Percentiles rank a stretch among this genome's conserved stretches.
These are phyloP conservation scores for Orientallactaga sibirica DNA, from an alignment of 2,797 vertebrate species.

Conservation along the genomic window DNA sequence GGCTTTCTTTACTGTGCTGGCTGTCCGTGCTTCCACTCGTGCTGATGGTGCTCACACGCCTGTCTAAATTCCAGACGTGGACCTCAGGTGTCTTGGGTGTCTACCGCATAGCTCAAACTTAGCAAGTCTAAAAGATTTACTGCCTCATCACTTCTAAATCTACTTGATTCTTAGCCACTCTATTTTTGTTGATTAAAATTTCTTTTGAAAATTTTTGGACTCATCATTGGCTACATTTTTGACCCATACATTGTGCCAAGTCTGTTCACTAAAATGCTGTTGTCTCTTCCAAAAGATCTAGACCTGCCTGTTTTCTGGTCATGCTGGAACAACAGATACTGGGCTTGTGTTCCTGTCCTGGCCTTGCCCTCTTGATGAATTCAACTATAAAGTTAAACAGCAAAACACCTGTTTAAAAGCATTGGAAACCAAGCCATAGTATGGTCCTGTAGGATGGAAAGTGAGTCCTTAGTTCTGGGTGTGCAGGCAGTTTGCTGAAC, in stretches of 20 bases:
- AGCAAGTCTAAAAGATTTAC: background rate
- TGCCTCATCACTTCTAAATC: background rate
- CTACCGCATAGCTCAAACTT: background rate
- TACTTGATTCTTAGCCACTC: background rate
- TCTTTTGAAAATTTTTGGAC: background rate
- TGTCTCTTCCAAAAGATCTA: background rate
- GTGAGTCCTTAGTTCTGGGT: background rate
- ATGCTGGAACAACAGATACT: background rate
- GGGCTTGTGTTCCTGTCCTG: background rate
- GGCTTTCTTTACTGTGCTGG: background rate
- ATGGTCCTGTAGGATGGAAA: background rate
- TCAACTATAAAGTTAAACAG: background rate
- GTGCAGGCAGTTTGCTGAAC: background rate
- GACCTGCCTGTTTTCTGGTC: background rate
- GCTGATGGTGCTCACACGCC: background rate
- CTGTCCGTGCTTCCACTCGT: background rate
- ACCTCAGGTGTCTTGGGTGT: background rate
- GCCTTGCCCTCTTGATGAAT: background rate
- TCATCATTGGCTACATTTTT: background rate
- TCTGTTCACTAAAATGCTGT: background rate
- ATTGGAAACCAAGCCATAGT: background rate
- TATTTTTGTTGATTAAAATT: background rate
- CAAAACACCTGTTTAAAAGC: background rate
- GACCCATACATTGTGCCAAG: background rate
- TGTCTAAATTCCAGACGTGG: background rate